Evolutionary conservation across 2,113 vertebrate genomes (phyloP), one percentile per base, ranked within the genome.

Genomic region (Albula goreensis): DNA sequence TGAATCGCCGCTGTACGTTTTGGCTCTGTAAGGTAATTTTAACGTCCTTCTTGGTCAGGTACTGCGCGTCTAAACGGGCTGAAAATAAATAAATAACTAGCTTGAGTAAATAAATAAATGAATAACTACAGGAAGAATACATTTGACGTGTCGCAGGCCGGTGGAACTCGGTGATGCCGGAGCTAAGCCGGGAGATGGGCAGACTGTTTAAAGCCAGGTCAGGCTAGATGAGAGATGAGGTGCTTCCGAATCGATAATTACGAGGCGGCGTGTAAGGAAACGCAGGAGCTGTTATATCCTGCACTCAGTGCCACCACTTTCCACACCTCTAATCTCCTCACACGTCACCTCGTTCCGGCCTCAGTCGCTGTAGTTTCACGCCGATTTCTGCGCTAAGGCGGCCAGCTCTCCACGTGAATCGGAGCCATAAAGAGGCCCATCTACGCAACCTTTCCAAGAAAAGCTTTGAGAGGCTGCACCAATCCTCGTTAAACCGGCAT

Each of bases 251-350:
- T 83, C 50, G 17, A 63, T 74, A 77, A 52, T 85, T 31, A 82
- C 41, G 66, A 51, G 81, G 57, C 15, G 22, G 9, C 50, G 17
- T 57, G 70, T 8, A 22, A 82, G 70, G 25, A 50, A 60, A 50
- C 63, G 13, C 83, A 52, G 66, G 3, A 79, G 81, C 90, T 87
- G 91, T 88, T 86, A 91, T 89, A 92, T 93, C 93, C 93, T 93
- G 91, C 94, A 93, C 93, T 93, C 92, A 91, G 22, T 17, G 85
- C 89, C 91, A 92, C 88, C 86, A 91, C 91, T 90, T 92, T 90
- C 90, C 78, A 89, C 92, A 88, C 92, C 86, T 91, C 87, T 91
- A 92, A 94, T 89, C 90, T 88, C 77, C 77, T 86, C 80, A 92
- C 90, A 94, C 90, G 89, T 91, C 89, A 88, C 89, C 89, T 86